Percentiles rank a stretch among this genome's conserved stretches.
Evolutionary conservation across 2,113 vertebrate species (phyloP).

Genomic region (Tyrannus savana): DNA sequence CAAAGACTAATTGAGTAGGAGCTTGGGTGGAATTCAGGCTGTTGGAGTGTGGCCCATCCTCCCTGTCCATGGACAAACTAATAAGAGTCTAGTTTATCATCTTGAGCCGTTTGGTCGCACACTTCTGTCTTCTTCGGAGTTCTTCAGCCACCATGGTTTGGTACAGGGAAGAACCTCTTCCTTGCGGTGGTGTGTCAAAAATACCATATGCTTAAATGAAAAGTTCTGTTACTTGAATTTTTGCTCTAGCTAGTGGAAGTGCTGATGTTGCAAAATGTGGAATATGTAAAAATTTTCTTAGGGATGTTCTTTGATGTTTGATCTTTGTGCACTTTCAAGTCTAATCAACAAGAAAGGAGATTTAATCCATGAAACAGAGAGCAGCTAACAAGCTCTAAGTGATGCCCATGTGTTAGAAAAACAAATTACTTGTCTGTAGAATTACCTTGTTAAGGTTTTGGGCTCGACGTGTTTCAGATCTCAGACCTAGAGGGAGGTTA

Average conservation of each 20-base stretch:
- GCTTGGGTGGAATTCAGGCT: constrained; percentile 19
- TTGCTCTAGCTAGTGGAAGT: background rate
- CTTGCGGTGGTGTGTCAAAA: background rate
- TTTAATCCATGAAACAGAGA: background rate
- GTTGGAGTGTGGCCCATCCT: background rate
- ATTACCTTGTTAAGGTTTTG: background rate
- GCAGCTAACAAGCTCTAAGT: background rate
- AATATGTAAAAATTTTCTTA: background rate
- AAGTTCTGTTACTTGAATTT: background rate
- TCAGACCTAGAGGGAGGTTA: background rate
- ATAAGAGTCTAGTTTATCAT: background rate
- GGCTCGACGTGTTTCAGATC: background rate
- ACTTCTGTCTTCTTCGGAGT: background rate
- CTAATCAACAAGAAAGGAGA: background rate
- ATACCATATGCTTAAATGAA: background rate
- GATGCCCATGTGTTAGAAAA: background rate
- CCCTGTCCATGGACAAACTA: background rate
- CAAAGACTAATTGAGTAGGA: constrained; percentile 41
- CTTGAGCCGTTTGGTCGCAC: background rate
- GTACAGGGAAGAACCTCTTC: background rate
- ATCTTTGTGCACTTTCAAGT: background rate
- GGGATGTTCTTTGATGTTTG: background rate
- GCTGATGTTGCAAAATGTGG: background rate
- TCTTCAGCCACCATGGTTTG: background rate
- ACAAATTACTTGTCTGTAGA: background rate